Percentiles rank a stretch among this genome's conserved stretches.
Conservation (phyloP, 1,140 invertebrate genomes). For the Saccostrea cuccullata region DNA sequence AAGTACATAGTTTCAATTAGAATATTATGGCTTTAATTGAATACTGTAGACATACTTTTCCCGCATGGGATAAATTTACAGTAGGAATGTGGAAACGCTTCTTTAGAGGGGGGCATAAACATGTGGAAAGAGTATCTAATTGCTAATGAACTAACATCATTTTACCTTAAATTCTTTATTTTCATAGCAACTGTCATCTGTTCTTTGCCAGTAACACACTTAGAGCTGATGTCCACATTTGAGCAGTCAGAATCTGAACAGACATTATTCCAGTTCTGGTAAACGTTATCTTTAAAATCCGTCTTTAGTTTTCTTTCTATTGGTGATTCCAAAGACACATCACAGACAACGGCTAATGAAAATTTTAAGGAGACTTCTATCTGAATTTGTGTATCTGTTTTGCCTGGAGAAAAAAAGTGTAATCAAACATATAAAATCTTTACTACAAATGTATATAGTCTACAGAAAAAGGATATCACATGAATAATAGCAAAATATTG, state of each 20-base stretch:
- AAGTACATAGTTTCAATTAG: too few relatives aligned
- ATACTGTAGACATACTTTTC: too few relatives aligned
- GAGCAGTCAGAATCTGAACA: background rate
- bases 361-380: background rate
- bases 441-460: too few relatives aligned
- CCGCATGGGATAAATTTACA: too few relatives aligned
- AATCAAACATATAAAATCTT: too few relatives aligned
- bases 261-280: background rate
- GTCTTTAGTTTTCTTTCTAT: background rate
- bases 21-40: too few relatives aligned
- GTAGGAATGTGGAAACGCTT: too few relatives aligned
- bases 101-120: too few relatives aligned
- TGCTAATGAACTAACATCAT: too few relatives aligned
- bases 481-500: too few relatives aligned
- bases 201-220: background rate
- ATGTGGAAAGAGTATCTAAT: too few relatives aligned
- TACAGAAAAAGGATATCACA: too few relatives aligned
- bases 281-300: background rate
- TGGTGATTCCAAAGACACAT: background rate
- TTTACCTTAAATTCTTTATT: slow-evolving; percentile 1
- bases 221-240: background rate
- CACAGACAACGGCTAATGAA: background rate
- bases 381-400: background rate
- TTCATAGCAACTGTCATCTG: background rate
- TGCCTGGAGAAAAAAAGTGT: background rate